Conservation (phyloP, 2,888 invertebrate genomes). For the Clivina fossor region DNA sequence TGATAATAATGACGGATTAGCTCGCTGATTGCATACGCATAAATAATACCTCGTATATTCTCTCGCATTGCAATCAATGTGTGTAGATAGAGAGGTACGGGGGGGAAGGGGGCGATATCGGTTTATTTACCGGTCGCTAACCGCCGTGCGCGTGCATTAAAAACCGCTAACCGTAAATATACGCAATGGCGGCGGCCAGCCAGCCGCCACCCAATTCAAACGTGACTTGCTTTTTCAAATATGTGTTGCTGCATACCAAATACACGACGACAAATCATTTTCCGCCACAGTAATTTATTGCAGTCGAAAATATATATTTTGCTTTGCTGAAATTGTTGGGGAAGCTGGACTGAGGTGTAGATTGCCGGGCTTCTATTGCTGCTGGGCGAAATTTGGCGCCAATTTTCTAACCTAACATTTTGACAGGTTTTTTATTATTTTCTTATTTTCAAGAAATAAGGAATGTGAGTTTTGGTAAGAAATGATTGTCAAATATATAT, state of each 20-base stretch:
- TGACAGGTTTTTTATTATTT: too few species aligned
- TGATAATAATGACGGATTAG: slow-evolving; percentile 10
- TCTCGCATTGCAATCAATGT: too few species aligned
- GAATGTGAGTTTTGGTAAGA: too few species aligned
- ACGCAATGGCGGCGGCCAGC: neutral
- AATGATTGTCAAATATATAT: too few species aligned
- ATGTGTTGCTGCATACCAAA: slow-evolving; percentile 2
- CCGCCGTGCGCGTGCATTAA: slow-evolving; percentile 1
- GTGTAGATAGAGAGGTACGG: too few species aligned
- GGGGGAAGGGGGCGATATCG: too few species aligned
- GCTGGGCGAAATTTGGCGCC: too few species aligned
- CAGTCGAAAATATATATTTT: neutral
- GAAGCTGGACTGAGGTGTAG: too few species aligned
- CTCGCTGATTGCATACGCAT: slow-evolving; percentile 4
- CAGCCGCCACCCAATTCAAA: neutral
- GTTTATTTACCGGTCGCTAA: slow-evolving; percentile 5
- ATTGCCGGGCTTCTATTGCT: too few species aligned
- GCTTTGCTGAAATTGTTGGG: too few species aligned
- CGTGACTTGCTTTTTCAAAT: slow-evolving; percentile 8
- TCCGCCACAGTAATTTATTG: slow-evolving; percentile 8
- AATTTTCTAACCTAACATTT: too few species aligned
- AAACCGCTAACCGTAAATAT: slow-evolving; percentile 5
- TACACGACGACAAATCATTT: slow-evolving; percentile 13
- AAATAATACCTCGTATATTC: slow-evolving; percentile 3
- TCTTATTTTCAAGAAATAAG: too few species aligned